These are phyloP conservation scores for Chrysolina oricalcia DNA, from an alignment of 2,888 invertebrate species.

Conservation along the genomic window DNA sequence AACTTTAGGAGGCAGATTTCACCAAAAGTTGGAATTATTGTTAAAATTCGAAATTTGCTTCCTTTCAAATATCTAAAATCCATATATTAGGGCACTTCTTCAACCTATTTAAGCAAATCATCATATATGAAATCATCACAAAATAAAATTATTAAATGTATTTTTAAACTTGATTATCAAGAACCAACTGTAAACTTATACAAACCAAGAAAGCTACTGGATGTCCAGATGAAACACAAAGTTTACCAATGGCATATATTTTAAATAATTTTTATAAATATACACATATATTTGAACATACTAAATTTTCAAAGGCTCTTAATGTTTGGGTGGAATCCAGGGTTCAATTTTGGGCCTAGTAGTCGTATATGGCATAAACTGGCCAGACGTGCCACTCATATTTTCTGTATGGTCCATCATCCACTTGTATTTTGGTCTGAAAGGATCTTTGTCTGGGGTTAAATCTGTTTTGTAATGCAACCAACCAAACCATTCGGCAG, in stretches of 20 bases:
- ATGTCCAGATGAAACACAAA: not conserved
- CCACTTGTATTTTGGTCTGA: slow-evolving; percentile 89
- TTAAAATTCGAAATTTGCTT: too few relatives aligned
- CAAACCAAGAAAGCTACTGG: too few relatives aligned
- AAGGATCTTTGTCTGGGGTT: slow-evolving; percentile 79
- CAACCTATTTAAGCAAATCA: too few relatives aligned
- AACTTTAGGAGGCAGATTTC: too few relatives aligned
- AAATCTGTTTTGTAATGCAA: slow-evolving; percentile 93
- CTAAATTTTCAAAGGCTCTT: not conserved
- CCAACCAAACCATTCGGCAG: slow-evolving; percentile 99
- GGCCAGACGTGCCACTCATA: slow-evolving; percentile 83
- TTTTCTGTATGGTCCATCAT: slow-evolving; percentile 90
- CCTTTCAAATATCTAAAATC: too few relatives aligned
- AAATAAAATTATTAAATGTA: too few relatives aligned
- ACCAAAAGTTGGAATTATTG: too few relatives aligned
- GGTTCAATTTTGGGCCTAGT: slow-evolving; percentile 89
- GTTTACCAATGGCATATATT: not conserved
- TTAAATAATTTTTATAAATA: slow-evolving; percentile 15
- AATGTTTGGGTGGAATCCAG: slow-evolving; percentile 79
- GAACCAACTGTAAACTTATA: too few relatives aligned
- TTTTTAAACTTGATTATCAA: too few relatives aligned
- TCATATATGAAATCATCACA: too few relatives aligned
- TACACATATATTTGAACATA: not conserved
- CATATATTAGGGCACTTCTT: too few relatives aligned
- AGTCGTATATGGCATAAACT: slow-evolving; percentile 95